Evolutionary conservation across 2,888 invertebrate species (phyloP).

Genomic region (Flabesymbios commensalis): DNA sequence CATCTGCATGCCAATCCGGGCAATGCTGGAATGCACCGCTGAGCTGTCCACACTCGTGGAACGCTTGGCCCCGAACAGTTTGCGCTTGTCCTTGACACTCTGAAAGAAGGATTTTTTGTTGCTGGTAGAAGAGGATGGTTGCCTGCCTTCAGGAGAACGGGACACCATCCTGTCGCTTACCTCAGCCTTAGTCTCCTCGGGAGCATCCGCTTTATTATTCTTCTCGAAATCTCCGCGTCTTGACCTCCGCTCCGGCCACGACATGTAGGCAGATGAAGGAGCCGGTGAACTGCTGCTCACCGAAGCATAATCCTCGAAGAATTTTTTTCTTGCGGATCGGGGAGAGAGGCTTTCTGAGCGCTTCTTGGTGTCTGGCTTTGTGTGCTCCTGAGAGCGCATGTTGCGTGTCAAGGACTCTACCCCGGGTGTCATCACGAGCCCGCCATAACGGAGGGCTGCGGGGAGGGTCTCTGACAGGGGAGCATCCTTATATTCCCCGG

Average conservation of each 20-base stretch:
- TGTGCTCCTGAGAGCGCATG: neutral
- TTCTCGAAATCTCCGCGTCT: neutral
- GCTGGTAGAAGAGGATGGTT: neutral
- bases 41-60: conserved; percentile 33
- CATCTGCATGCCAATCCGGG: conserved; percentile 23
- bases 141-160: neutral
- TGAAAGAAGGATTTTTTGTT: conserved; percentile 20
- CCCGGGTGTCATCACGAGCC: conserved; percentile 20
- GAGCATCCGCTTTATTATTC: neutral
- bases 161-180: neutral
- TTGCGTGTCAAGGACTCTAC: conserved; percentile 3
- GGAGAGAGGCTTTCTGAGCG: conserved; percentile 27
- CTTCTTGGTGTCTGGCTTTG: neutral
- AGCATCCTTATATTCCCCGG: conserved; percentile 23
- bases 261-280: no score
- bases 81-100: conserved; percentile 31
- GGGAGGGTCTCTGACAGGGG: conserved; percentile 25
- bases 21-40: conserved; percentile 18
- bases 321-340: conserved; percentile 23
- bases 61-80: conserved; percentile 30
- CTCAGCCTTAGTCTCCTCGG: neutral
- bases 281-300: neutral
- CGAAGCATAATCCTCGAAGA: conserved; percentile 28
- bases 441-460: conserved; percentile 23
- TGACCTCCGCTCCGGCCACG: neutral